phyloP scores from a whole-genome alignment of 1,140 invertebrate genomes.

The Sycophaga agraensis region DNA sequence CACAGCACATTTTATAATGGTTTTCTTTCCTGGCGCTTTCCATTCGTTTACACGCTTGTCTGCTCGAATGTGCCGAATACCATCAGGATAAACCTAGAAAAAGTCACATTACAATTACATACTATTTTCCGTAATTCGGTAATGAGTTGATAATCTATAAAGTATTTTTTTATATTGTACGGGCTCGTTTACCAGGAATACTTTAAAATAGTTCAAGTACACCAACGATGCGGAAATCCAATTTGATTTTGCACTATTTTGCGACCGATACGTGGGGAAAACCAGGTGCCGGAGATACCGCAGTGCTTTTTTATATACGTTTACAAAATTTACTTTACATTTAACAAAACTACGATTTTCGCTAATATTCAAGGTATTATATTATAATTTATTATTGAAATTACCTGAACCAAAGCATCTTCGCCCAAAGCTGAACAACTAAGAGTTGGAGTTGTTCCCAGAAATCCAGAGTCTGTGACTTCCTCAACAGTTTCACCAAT shows the following conservation, averaged over 20 bases:
- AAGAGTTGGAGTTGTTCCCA: conserved; percentile 96
- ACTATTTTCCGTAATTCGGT: background rate
- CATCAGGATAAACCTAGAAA: conserved; percentile 89
- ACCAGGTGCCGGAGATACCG: conserved; percentile 52
- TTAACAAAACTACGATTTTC: too few relatives aligned
- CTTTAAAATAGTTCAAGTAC: conserved; percentile 33
- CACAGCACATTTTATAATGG: conserved; percentile 96
- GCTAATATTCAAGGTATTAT: too few relatives aligned
- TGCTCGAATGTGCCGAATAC: conserved; percentile 96
- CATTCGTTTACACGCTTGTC: conserved; percentile 99
- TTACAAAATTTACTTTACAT: too few relatives aligned
- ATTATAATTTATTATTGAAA: conserved; percentile 19
- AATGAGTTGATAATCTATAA: too few relatives aligned
- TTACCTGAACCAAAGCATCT: conserved; percentile 94
- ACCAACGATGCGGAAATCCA: conserved; percentile 50
- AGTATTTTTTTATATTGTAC: conserved; percentile 30
- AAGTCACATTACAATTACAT: conserved; percentile 2
- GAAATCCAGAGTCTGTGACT: conserved; percentile 98
- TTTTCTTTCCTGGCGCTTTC: conserved; percentile 97
- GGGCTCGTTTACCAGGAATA: conserved; percentile 40
- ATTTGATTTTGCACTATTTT: conserved; percentile 45
- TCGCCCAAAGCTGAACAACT: conserved; percentile 96
- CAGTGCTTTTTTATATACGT: conserved; percentile 36
- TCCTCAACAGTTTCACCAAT: conserved; percentile 99
- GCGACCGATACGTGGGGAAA: conserved; percentile 47